A percentile compares a stretch with the other conserved stretches of the same genome.
These are phyloP conservation scores for Himalopsyche japonica DNA, from an alignment of 2,888 invertebrate species.

Conservation along the genomic window DNA sequence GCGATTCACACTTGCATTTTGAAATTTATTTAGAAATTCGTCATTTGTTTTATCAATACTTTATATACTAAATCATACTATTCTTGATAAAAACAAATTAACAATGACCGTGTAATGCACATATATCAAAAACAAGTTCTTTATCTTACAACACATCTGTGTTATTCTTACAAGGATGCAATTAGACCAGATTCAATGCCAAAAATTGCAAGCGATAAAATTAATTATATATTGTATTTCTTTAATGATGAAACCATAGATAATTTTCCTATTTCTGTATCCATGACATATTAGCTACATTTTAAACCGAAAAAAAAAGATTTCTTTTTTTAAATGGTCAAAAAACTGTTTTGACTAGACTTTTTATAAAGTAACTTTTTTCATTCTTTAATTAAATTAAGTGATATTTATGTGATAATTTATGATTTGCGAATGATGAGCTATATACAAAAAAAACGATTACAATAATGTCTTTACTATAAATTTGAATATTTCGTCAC, in stretches of 20 bases:
- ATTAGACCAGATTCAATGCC: neutral
- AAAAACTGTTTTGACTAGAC: neutral
- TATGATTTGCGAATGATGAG: neutral
- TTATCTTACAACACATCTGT: neutral
- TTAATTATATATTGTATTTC: neutral
- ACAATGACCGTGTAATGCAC: too few relatives aligned
- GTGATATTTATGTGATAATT: neutral
- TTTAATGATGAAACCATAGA: neutral
- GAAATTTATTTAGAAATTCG: too few relatives aligned
- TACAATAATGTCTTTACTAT: too few relatives aligned
- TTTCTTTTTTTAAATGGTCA: neutral
- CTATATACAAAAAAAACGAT: neutral
- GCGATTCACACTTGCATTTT: too few relatives aligned
- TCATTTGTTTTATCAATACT: too few relatives aligned
- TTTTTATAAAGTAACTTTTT: neutral
- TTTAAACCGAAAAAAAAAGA: neutral
- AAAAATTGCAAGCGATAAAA: neutral
- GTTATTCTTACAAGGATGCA: neutral
- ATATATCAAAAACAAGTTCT: neutral
- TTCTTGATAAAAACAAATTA: too few relatives aligned
- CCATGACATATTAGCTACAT: neutral
- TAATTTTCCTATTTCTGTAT: neutral
- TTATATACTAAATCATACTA: too few relatives aligned
- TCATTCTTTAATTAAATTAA: neutral
- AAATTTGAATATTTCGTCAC: too few relatives aligned